These are phyloP conservation scores for Nothoprocta pentlandii DNA, from an alignment of 2,113 vertebrate species.

Conservation along the genomic window DNA sequence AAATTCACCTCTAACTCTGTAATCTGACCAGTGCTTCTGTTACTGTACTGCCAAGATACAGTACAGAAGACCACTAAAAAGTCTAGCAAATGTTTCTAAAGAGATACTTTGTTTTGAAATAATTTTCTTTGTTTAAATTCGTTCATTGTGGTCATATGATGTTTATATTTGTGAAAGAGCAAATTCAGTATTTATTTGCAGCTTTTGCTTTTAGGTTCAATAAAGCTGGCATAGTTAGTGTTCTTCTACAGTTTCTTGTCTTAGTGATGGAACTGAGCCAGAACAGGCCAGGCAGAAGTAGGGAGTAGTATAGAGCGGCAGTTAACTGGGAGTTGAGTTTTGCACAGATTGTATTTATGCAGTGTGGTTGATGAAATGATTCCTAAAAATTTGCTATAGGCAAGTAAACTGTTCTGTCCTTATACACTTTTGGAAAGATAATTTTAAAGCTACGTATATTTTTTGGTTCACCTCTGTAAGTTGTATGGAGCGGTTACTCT, in stretches of 20 bases:
- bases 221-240: background rate
- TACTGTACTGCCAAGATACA: background rate
- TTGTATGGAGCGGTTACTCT: rapidly evolving
- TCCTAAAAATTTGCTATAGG: background rate
- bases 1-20: background rate
- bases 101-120: background rate
- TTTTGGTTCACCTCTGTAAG: background rate
- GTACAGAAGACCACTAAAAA: background rate
- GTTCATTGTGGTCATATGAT: background rate
- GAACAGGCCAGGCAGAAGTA: background rate
- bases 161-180: background rate
- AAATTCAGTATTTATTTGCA: background rate
- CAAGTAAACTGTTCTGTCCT: background rate
- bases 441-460: background rate
- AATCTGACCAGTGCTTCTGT: background rate
- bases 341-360: background rate
- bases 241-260: background rate
- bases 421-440: background rate
- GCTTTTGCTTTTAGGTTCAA: background rate
- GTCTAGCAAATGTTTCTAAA: background rate
- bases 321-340: background rate
- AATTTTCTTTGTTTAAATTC: background rate
- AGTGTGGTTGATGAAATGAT: background rate
- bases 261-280: background rate
- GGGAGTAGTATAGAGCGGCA: rapidly evolving